These are phyloP conservation scores for Oryzias melastigma DNA, from an alignment of 2,113 vertebrate species.

Conservation along the genomic window DNA sequence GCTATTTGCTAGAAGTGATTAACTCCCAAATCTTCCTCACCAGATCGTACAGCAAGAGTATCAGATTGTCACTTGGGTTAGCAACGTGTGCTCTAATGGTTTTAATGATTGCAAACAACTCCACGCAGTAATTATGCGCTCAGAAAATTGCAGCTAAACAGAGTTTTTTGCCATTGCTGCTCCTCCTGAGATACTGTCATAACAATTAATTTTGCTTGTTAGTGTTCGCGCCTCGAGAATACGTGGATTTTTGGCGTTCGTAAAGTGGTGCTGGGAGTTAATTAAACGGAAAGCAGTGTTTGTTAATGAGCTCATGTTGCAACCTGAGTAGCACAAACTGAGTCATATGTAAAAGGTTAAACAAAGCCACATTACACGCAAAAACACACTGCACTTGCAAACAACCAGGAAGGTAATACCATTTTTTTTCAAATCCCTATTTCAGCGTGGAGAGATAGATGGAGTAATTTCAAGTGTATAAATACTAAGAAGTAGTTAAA, in stretches of 20 bases:
- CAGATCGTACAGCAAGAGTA: no score
- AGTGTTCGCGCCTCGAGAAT: constrained; percentile 22
- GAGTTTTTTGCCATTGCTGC: neutral
- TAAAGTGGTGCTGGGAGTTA: constrained; percentile 9
- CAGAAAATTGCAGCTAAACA: neutral
- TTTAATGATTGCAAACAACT: no score
- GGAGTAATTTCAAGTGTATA: neutral
- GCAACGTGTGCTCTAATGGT: no score
- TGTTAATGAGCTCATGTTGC: constrained; percentile 11
- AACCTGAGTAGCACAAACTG: neutral
- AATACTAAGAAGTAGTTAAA: neutral
- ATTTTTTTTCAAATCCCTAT: neutral
- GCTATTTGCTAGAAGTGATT: no score
- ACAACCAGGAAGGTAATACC: neutral
- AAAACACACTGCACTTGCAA: neutral
- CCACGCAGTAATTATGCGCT: neutral
- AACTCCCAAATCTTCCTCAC: no score
- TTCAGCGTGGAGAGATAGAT: neutral
- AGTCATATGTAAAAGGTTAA: constrained; percentile 3
- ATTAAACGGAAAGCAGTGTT: constrained; percentile 12
- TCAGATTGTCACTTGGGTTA: no score
- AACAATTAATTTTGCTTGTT: constrained; percentile 11
- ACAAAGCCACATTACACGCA: constrained; percentile 1
- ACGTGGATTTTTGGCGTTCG: constrained; percentile 35
- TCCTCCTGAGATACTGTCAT: neutral